These are phyloP conservation scores for Subacronicta megacephala DNA, from an alignment of 2,888 invertebrate species.

Conservation along the genomic window DNA sequence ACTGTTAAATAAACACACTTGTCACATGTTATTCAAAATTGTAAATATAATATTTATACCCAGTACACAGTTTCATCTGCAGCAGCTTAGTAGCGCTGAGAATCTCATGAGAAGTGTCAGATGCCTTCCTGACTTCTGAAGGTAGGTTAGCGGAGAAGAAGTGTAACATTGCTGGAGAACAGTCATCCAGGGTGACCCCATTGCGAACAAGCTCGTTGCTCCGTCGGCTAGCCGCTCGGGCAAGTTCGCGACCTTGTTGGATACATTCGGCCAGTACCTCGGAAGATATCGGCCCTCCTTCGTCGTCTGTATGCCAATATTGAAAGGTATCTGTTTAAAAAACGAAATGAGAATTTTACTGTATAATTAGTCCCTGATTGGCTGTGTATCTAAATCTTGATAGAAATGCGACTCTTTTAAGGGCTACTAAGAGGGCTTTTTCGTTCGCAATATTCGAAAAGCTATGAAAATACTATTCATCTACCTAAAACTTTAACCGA, in stretches of 20 bases:
- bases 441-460: no score
- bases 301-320: slow-evolving; percentile 64
- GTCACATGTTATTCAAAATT: background rate
- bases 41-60: slow-evolving; percentile 57
- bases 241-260: slow-evolving; percentile 76
- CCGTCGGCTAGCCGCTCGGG: slow-evolving; percentile 71
- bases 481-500: no score
- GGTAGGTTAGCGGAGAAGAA: slow-evolving; percentile 77
- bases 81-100: slow-evolving; percentile 81
- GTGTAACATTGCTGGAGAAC: slow-evolving; percentile 75
- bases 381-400: no score
- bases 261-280: slow-evolving; percentile 87
- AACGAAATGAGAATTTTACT: no score
- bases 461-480: no score
- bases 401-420: no score
- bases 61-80: slow-evolving; percentile 78
- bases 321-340: background rate
- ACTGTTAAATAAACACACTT: no score
- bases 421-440: no score
- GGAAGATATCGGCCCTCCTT: slow-evolving; percentile 87
- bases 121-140: slow-evolving; percentile 73
- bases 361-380: no score
- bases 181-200: slow-evolving; percentile 74
- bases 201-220: slow-evolving; percentile 76
- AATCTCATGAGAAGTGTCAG: slow-evolving; percentile 79